phyloP scores from a whole-genome alignment of 64 coral and sea anemone species.

The Montipora efflorescens region DNA sequence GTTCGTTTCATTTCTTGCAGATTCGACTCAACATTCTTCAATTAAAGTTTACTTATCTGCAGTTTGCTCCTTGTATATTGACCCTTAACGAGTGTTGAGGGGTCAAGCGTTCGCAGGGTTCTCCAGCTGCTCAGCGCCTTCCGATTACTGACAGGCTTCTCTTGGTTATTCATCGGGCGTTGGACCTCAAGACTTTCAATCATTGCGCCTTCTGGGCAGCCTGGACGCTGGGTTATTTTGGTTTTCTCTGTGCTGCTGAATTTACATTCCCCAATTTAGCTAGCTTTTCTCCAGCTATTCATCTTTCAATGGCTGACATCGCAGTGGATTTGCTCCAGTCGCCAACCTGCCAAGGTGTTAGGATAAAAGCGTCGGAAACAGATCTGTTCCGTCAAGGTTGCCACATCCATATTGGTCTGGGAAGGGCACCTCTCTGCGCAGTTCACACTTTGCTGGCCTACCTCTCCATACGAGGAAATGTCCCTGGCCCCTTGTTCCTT shows the following conservation, averaged over 20 bases:
- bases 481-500: slow-evolving; percentile 38
- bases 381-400: slow-evolving; percentile 59
- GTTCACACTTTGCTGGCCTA: neutral
- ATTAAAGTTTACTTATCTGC: no score
- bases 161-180: neutral
- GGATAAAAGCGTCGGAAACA: slow-evolving; percentile 60
- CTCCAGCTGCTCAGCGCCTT: neutral
- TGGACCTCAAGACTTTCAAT: neutral
- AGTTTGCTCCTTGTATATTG: no score
- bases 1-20: no score
- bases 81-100: neutral
- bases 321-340: slow-evolving; percentile 8
- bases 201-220: no score
- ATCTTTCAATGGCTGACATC: slow-evolving; percentile 15
- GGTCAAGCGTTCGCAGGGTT: slow-evolving; percentile 19
- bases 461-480: slow-evolving; percentile 3
- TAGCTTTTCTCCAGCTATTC: neutral
- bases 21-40: no score
- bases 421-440: slow-evolving; percentile 1
- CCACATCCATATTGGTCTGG: slow-evolving; percentile 35
- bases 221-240: no score
- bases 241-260: no score
- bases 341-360: slow-evolving; percentile 7
- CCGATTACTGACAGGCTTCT: neutral
- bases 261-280: no score